Conservation (phyloP, 2,113 vertebrate genomes). For the Cyprinodon variegatus region DNA sequence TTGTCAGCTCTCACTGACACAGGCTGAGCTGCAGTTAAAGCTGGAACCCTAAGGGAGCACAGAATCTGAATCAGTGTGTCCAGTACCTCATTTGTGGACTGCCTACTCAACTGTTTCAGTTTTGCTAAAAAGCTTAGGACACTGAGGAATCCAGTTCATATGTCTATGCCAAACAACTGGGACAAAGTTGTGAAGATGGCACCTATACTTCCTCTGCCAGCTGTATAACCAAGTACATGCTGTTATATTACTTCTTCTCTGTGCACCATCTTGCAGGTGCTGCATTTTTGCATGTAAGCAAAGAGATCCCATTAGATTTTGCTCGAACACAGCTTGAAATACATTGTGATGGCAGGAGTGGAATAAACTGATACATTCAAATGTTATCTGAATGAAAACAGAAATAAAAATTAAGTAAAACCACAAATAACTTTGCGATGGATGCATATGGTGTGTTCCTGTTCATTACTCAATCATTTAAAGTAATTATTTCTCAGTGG, state of each 20-base stretch:
- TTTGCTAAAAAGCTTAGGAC: constrained; percentile 19
- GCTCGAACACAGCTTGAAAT: not conserved
- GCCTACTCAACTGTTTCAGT: constrained; percentile 40
- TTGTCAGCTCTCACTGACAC: not conserved
- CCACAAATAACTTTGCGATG: not conserved
- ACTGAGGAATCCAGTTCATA: constrained; percentile 41
- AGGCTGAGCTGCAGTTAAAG: constrained; percentile 3
- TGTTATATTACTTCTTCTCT: not conserved
- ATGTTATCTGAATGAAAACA: constrained; percentile 6
- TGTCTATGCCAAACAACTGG: constrained; percentile 63
- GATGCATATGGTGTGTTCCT: constrained; percentile 1
- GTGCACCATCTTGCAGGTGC: constrained; percentile 9
- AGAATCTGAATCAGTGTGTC: constrained; percentile 49
- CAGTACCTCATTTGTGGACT: constrained; percentile 30
- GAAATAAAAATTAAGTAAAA: not conserved
- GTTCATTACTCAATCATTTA: constrained; percentile 19
- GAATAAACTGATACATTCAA: not conserved
- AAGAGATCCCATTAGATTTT: not conserved
- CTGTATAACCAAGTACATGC: constrained; percentile 7
- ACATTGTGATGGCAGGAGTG: constrained; percentile 5
- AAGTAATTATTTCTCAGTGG: constrained; percentile 41
- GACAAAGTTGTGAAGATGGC: constrained; percentile 59
- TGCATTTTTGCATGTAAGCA: constrained; percentile 20
- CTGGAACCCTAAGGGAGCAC: constrained; percentile 1
- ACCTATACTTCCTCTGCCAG: constrained; percentile 34